Evolutionary conservation across 2,113 vertebrate species (phyloP).

Genomic region (Tragelaphus scriptus): DNA sequence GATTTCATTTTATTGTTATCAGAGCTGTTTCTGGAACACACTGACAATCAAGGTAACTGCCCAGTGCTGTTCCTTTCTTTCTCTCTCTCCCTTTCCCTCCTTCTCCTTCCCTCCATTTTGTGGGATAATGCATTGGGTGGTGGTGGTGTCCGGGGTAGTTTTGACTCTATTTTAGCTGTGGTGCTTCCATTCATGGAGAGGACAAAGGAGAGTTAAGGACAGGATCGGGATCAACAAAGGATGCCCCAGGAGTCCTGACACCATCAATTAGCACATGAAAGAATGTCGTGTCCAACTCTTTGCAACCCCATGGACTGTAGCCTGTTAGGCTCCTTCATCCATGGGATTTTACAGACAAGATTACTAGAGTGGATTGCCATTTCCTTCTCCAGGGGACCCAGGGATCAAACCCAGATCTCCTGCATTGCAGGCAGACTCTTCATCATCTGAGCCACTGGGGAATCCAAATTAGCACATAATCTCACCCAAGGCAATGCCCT

Average conservation of each 20-base stretch:
- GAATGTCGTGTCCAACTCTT: not conserved
- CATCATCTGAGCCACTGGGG: not conserved
- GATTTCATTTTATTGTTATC: not conserved
- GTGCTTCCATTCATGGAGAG: not conserved
- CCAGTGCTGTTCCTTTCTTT: not conserved
- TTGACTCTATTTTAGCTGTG: not conserved
- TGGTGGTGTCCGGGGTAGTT: accelerated
- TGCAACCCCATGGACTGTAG: not conserved
- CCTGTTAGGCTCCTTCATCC: not conserved
- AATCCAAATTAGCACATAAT: not conserved
- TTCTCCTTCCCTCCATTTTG: not conserved
- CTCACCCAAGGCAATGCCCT: not conserved
- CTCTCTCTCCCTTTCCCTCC: not conserved
- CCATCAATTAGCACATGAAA: not conserved
- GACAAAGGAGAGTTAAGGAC: not conserved
- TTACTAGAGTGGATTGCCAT: not conserved
- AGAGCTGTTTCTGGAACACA: not conserved
- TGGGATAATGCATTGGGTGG: not conserved
- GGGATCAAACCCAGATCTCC: not conserved
- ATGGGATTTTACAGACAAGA: not conserved
- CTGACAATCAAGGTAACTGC: not conserved
- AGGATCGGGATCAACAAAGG: not conserved
- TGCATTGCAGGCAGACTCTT: not conserved
- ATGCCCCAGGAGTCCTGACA: not conserved
- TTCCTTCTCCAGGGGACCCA: not conserved